Evolutionary conservation across 2,797 vertebrate genomes (phyloP), one percentile per base, ranked within the genome.

Genomic region (Sebastes matsubarae): DNA sequence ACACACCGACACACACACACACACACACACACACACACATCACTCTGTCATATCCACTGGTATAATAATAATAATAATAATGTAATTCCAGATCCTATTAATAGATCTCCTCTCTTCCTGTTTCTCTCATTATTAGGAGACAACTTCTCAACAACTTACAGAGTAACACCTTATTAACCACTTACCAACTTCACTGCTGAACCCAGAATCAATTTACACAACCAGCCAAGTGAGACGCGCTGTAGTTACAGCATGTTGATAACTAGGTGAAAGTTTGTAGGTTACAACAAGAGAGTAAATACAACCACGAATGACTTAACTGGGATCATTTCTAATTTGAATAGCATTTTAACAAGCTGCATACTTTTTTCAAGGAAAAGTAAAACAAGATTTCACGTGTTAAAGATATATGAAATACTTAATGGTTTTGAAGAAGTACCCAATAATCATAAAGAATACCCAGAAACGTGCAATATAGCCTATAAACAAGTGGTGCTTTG

Each of bases 51-150:
- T 14, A 63, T 75, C 50, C 72, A 82, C 29, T 66, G 38, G 66
- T 72, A 79, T 66, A 46, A 86, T 42, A 77, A 66, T 65, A 38
- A 69, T 36, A 69, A 38, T 0, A 38, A 69, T 12, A 69, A 69
- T 76, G 42, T 73, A 83, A 87, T 76, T 89, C 81, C 77, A 75
- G 61, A 69, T 88, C 75, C 52, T 82, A 65, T 65, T 70, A 72
- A 69, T 68, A 72, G 79, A 69, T 55, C 36, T 72, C 30, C 22
- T 66, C 24, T 67, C 42, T 82, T 79, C 72, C 59, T 30, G 42
- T 79, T 80, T 83, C 58, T 57, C 32, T 77, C 46, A 70, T 82
- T 80, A 75, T 84, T 72, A 86, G 59, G 54, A 79, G 55, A 59
- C 34, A 55, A 30, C 54, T 77, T 84, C 79, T 91, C 84, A 87